Evolutionary conservation across 2,888 invertebrate genomes (phyloP).

Genomic region (Ophioninae sp.): DNA sequence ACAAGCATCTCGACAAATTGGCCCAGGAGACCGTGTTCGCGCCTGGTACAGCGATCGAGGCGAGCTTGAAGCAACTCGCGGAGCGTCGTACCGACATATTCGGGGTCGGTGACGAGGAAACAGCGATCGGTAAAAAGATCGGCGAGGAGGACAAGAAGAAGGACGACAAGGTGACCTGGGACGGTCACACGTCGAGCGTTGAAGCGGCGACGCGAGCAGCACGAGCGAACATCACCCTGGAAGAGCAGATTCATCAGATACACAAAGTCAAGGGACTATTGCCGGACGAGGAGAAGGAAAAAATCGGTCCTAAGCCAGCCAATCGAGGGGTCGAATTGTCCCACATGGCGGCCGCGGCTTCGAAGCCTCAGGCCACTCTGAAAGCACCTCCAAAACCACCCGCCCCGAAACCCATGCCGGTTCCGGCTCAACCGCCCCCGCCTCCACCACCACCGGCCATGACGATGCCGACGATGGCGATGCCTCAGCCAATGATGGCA

Average conservation of each 20-base stretch:
- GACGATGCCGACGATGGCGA: slow-evolving; percentile 79
- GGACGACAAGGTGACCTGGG: slow-evolving; percentile 98
- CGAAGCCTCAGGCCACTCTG: slow-evolving; percentile 77
- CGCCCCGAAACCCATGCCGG: slow-evolving; percentile 78
- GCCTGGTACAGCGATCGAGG: slow-evolving; percentile 94
- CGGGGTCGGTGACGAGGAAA: slow-evolving; percentile 99
- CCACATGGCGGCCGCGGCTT: slow-evolving; percentile 78
- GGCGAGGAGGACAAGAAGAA: slow-evolving; percentile 93
- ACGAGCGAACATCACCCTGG: slow-evolving; percentile 95
- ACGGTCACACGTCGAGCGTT: slow-evolving; percentile 98
- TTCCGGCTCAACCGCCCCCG: slow-evolving; percentile 80
- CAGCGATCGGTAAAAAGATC: slow-evolving; percentile 99
- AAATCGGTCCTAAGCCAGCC: slow-evolving; percentile 95
- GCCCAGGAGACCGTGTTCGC: slow-evolving; percentile 94
- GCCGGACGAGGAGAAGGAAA: slow-evolving; percentile 98
- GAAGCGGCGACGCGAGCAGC: slow-evolving; percentile 97
- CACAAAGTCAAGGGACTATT: slow-evolving; percentile 97
- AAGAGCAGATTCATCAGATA: slow-evolving; percentile 98
- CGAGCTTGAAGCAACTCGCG: slow-evolving; percentile 96
- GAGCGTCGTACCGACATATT: slow-evolving; percentile 99
- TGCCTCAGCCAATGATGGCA: slow-evolving; percentile 83
- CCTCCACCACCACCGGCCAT: slow-evolving; percentile 76
- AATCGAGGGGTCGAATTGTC: slow-evolving; percentile 77
- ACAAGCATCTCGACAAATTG: slow-evolving; percentile 95
- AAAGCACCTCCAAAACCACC: slow-evolving; percentile 79